These are phyloP conservation scores for Aurelia sp. DNA, from an alignment of 30 jellyfish, hydroid and myxozoan genomes.

Conservation along the genomic window DNA sequence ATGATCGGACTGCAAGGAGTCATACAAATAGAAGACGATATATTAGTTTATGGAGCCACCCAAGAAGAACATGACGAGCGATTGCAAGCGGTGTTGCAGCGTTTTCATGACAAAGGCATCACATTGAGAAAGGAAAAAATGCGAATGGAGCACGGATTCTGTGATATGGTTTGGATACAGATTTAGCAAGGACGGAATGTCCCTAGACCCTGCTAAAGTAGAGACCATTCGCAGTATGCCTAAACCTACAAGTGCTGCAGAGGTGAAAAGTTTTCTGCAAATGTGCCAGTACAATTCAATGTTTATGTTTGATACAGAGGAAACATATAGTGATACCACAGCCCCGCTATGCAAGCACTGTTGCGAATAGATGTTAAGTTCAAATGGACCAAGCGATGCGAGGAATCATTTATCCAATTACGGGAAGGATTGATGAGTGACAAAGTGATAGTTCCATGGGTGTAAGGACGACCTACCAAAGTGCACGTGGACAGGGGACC, in stretches of 20 bases:
- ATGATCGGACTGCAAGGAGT: no score
- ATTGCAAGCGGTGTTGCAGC: conserved; percentile 17
- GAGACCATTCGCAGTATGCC: conserved; percentile 8
- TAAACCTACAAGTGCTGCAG: conserved; percentile 11
- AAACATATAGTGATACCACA: conserved; percentile 25
- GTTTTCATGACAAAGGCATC: conserved; percentile 7
- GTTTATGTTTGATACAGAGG: conserved; percentile 24
- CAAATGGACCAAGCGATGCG: conserved; percentile 15
- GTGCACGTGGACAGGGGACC: conserved; percentile 44
- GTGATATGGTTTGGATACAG: conserved; percentile 18
- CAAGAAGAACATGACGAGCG: conserved; percentile 9
- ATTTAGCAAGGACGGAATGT: conserved; percentile 25
- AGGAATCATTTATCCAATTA: conserved; percentile 23
- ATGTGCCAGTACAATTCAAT: conserved; percentile 48
- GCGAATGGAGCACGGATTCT: conserved; percentile 6
- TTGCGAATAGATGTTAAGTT: conserved; percentile 23
- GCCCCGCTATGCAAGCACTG: conserved; percentile 46
- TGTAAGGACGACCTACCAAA: conserved; percentile 21
- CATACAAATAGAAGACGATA: no score
- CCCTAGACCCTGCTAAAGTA: conserved; percentile 39
- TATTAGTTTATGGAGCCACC: conserved; percentile 24
- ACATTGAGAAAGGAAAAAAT: conserved; percentile 23
- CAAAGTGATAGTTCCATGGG: conserved; percentile 50
- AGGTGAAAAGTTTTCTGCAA: conserved; percentile 19
- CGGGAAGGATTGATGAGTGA: conserved; percentile 32